Base-by-base conservation (phyloP, 2,888 invertebrate species). In the Calliphora vomitoria region DNA sequence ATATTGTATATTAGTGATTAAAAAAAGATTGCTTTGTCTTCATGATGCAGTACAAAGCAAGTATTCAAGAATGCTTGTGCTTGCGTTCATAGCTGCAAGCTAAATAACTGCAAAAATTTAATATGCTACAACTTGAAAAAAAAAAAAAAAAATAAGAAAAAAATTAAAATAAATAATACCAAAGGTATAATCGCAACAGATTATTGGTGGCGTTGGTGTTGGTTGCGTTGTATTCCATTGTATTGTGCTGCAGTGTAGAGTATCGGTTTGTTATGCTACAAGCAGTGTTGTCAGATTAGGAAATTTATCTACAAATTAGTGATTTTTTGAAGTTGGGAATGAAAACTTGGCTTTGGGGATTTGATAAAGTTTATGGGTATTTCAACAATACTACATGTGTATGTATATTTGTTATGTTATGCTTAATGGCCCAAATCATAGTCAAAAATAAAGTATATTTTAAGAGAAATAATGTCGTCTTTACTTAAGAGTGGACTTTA, bases 81-180 rank as follows among this genome's bases (percentile, higher is more conserved):
- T 82, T 69, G 41, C 25, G 69, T 76, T 83, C 10, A 76, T 83
- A 71, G 82, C 82, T 83, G 60, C 60, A 69, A 83, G 82, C 76
- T 83, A 76, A 76, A 76, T 62, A 71, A 44, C 69, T 53, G 41
- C 58, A 83, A 76, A 82, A 18, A 76, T 69, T 75, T 41, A 83
- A 83, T 83, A 83, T 76, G 53, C 68, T 25, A 69, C 58, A 75
- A 68, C 58, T 41, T 68, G 5, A 13, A 50, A 47, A 20, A 41
- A 72, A n/a, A n/a, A n/a, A n/a, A n/a, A n/a, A n/a, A n/a, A n/a
- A n/a, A n/a, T n/a, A n/a, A n/a, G n/a, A n/a, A n/a, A n/a, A 72
- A 35, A 35, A 35, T 35, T 3, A 35, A 35, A 35, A 35, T 47
- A 69, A 35, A 60, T 47, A 74, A 44, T 25, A 68, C 58, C 18